A percentile compares a stretch with the other conserved stretches of the same genome.
Conservation (phyloP, 2,113 vertebrate genomes). For the Sylvietta virens region DNA sequence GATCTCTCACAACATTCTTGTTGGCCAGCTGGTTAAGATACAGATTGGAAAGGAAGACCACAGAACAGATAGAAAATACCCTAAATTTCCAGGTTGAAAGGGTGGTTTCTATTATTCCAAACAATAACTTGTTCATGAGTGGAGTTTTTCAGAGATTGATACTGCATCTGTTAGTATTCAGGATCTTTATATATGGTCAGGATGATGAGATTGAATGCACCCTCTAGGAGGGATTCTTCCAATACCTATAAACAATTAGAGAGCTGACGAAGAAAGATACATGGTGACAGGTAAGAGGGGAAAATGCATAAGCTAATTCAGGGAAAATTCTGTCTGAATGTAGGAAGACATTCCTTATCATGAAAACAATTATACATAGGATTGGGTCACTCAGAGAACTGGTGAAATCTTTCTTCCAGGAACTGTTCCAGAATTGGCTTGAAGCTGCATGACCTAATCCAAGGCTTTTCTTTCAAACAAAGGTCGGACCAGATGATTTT, state of each 20-base stretch:
- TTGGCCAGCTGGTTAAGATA: background rate
- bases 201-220: background rate
- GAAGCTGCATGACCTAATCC: background rate
- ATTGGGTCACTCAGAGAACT: background rate
- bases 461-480: background rate
- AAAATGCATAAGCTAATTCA: background rate
- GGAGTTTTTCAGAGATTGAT: background rate
- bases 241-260: background rate
- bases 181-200: accelerated
- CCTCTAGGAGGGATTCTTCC: background rate
- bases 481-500: background rate
- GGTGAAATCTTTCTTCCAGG: background rate
- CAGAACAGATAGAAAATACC: background rate
- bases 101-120: background rate
- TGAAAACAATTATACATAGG: background rate
- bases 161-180: background rate
- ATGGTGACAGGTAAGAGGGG: background rate
- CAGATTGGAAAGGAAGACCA: background rate
- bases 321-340: background rate
- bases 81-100: background rate
- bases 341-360: background rate
- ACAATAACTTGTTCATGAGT: background rate
- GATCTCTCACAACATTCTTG: background rate
- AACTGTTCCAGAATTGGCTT: background rate
- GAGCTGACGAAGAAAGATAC: background rate